Evolutionary conservation across 2,113 vertebrate genomes (phyloP), one percentile per base, ranked within the genome.

Genomic region (Echinops telfairi): DNA sequence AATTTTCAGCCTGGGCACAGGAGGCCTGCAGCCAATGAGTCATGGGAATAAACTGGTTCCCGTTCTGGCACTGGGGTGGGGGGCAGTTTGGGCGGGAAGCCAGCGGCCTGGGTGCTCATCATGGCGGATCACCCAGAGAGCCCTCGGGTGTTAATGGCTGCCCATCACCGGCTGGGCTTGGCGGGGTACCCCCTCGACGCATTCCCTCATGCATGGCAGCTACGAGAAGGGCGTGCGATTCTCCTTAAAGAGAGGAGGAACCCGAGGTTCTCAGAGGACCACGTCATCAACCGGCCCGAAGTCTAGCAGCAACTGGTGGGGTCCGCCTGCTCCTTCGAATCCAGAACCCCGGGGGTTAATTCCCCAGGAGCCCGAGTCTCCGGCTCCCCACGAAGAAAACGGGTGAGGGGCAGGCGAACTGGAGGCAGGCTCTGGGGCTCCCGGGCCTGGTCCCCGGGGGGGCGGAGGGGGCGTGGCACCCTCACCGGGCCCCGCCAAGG

Each of bases 401-500:
- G 47, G 47, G 47, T 9, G 29, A 53, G 25, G 3, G 5, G 40
- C 15, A 25, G n/a, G 11, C 0, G 2, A 83, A 83, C 43, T 1
- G 4, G 11, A 75, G 3, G 47, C 6, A 27, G 19, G 57, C 43
- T 47, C 38, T 33, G 1, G 43, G 77, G 79, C 25, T 36, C 31
- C 14, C 6, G 85, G 90, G 79, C 36, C 86, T 15, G 92, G 86
- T 57, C 86, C 16, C 66, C 1, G 22, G 36, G n/a, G 2, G 36
- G 22, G 36, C 36, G 2, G 36, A 91, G 90, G 95, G 91, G 93
- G 95, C 66, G 93, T 94, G 94, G 87, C 70, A 57, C 57, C 47
- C 36, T 20, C 36, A 17, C 58, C 73, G 70, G 38, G 29, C 79
- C 75, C 68, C 33, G 92, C 64, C 58, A 4, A 29, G 58, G 73